These are phyloP conservation scores for Sabatieria punctata DNA, from an alignment of 2,888 invertebrate species.

Conservation along the genomic window DNA sequence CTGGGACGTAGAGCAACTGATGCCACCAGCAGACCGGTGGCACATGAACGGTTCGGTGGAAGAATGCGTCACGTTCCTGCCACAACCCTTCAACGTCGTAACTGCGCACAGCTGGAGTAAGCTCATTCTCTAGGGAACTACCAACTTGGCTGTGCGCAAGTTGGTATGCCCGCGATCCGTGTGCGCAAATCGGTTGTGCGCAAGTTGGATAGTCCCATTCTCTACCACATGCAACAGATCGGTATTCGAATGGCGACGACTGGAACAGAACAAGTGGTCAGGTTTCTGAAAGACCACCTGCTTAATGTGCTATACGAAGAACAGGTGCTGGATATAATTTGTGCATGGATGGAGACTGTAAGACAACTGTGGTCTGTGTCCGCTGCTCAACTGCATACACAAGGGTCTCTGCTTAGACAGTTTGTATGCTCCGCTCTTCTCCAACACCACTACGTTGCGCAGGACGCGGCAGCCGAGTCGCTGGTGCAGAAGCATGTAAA, in stretches of 20 bases:
- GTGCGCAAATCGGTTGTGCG: background rate
- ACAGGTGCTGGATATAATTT: background rate
- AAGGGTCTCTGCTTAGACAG: background rate
- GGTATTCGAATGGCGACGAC: background rate
- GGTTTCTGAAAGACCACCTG: background rate
- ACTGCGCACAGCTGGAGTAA: background rate
- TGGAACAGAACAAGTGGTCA: background rate
- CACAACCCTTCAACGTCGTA: background rate
- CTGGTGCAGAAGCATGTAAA: background rate
- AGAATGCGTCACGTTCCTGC: constrained; percentile 2
- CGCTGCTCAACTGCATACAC: background rate
- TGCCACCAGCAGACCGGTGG: constrained; percentile 7
- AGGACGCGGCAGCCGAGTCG: background rate
- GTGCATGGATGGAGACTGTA: background rate
- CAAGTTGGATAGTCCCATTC: background rate
- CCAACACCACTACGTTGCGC: background rate
- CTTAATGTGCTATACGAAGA: background rate
- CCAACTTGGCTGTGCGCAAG: constrained; percentile 1
- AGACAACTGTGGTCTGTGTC: background rate
- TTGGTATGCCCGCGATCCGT: background rate
- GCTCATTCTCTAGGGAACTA: no score
- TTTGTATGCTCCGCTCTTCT: background rate
- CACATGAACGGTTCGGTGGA: background rate
- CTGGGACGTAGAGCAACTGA: background rate
- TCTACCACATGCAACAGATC: background rate